Percentiles rank a stretch among this genome's conserved stretches.
Conservation (phyloP, 2,888 invertebrate genomes). For the Dermolepida albohirtum region DNA sequence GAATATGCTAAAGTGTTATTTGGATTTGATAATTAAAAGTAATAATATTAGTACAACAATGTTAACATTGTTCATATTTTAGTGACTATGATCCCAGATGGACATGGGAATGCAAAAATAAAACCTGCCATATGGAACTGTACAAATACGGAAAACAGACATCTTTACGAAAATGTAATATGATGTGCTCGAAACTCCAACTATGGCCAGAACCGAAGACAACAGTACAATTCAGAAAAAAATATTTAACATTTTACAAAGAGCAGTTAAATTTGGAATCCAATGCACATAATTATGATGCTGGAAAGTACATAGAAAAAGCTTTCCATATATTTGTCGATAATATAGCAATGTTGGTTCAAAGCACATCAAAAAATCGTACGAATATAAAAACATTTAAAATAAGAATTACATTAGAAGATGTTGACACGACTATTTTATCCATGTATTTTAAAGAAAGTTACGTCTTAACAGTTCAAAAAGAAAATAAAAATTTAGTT, state of each 20-base stretch:
- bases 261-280: constrained; percentile 61
- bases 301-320: constrained; percentile 62
- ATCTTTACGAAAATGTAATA: constrained; percentile 77
- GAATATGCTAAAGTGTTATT: no score
- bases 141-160: constrained; percentile 60
- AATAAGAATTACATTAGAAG: constrained; percentile 67
- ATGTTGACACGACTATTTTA: constrained; percentile 67
- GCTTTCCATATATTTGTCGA: constrained; percentile 66
- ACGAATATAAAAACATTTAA: constrained; percentile 40
- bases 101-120: constrained; percentile 77
- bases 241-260: constrained; percentile 70
- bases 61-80: not conserved
- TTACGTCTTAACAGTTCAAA: constrained; percentile 71
- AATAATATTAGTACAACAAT: no score
- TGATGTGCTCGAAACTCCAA: constrained; percentile 76
- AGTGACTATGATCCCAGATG: constrained; percentile 60
- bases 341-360: constrained; percentile 45
- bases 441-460: constrained; percentile 78
- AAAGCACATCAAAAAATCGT: constrained; percentile 1
- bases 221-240: constrained; percentile 70
- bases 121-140: constrained; percentile 70
- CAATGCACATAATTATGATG: constrained; percentile 53
- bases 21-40: no score
- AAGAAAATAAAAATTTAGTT: constrained; percentile 65
- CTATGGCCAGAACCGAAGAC: constrained; percentile 83